These are phyloP conservation scores for Eretmocerus hayati DNA, from an alignment of 2,888 invertebrate species.

Conservation along the genomic window DNA sequence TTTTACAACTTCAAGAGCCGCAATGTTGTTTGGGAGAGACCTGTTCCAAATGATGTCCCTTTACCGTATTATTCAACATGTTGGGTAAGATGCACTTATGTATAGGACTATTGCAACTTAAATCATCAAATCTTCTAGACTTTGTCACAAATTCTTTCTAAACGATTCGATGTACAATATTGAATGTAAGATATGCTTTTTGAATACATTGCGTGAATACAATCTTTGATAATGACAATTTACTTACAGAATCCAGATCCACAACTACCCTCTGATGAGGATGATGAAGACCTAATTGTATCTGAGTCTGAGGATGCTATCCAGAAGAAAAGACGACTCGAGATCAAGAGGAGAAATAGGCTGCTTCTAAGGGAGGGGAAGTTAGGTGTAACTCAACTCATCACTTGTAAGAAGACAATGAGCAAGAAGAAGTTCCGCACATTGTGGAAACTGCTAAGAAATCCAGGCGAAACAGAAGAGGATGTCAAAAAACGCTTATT, in stretches of 20 bases:
- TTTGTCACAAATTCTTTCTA: too few relatives aligned
- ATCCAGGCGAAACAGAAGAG: constrained; percentile 16
- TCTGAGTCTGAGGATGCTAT: constrained; percentile 12
- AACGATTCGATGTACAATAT: too few relatives aligned
- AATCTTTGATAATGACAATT: not conserved
- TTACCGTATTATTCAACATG: constrained; percentile 17
- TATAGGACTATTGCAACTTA: too few relatives aligned
- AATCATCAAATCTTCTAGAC: too few relatives aligned
- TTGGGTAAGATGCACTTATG: constrained; percentile 5
- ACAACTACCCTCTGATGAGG: not conserved
- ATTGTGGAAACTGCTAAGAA: constrained; percentile 19
- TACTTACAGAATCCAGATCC: not conserved
- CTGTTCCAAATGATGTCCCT: constrained; percentile 21
- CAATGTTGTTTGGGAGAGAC: constrained; percentile 27
- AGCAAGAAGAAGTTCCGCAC: constrained; percentile 12
- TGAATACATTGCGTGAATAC: too few relatives aligned
- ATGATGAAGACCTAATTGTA: constrained; percentile 9
- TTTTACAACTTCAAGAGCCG: constrained; percentile 26
- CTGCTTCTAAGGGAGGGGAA: constrained; percentile 1
- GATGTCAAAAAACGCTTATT: constrained; percentile 15
- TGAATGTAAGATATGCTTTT: too few relatives aligned
- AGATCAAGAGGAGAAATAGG: constrained; percentile 9
- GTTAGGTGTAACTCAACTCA: not conserved
- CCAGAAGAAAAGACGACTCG: constrained; percentile 1
- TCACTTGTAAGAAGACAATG: constrained; percentile 7